Conservation (phyloP, 2,113 vertebrate genomes). For the Astur gentilis region DNA sequence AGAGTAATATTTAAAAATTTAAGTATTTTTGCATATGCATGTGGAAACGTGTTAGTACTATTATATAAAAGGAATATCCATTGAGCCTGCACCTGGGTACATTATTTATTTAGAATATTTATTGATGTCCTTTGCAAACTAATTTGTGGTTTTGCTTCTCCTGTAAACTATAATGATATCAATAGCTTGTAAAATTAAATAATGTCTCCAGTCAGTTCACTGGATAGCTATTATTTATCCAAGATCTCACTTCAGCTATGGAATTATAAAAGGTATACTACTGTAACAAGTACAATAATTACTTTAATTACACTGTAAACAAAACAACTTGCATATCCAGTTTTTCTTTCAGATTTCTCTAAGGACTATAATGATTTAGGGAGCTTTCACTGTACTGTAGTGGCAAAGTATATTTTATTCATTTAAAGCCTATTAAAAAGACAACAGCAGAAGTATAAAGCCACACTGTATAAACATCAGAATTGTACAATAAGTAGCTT, state of each 20-base stretch:
- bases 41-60: not conserved
- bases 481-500: not conserved
- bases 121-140: not conserved
- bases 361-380: not conserved
- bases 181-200: slow-evolving; percentile 22
- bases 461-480: not conserved
- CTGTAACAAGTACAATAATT: not conserved
- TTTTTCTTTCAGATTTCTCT: slow-evolving; percentile 20
- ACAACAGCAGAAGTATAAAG: not conserved
- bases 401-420: slow-evolving; percentile 23
- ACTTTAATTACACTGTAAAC: slow-evolving; percentile 41
- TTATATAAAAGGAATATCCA: not conserved
- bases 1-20: not conserved
- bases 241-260: not conserved
- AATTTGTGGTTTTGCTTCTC: not conserved
- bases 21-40: not conserved
- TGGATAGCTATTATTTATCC: not conserved
- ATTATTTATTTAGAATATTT: slow-evolving; percentile 4
- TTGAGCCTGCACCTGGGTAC: not conserved
- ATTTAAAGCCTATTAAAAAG: slow-evolving; percentile 23
- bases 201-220: not conserved
- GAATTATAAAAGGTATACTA: not conserved
- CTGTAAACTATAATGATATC: not conserved
- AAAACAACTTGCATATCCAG: not conserved
- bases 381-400: not conserved